Conservation (phyloP, 2,888 invertebrate genomes). For the Vanessa cardui region DNA sequence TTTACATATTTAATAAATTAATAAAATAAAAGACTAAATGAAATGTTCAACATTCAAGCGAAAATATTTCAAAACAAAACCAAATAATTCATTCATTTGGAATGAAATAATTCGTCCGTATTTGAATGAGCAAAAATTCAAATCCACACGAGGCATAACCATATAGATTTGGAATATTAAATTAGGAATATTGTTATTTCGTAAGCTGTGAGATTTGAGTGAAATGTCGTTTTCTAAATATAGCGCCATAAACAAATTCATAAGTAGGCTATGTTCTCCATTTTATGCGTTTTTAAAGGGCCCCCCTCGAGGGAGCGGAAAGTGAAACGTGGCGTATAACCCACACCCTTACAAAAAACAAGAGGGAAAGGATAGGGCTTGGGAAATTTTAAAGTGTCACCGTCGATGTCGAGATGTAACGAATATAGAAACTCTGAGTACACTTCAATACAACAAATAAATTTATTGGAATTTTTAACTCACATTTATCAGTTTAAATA, state of each 20-base stretch:
- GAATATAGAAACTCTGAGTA: neutral
- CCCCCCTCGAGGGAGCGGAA: conserved; percentile 65
- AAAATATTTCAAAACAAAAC: neutral
- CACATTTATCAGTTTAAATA: too few species aligned
- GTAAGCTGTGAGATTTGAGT: conserved; percentile 59
- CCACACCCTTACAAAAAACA: conserved; percentile 66
- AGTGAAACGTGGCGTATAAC: conserved; percentile 77
- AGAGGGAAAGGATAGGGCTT: conserved; percentile 49
- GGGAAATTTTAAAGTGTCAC: conserved; percentile 45
- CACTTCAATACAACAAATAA: neutral
- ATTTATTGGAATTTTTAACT: too few species aligned
- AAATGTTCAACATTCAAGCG: too few species aligned
- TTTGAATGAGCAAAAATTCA: neutral
- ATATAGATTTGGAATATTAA: conserved; percentile 53
- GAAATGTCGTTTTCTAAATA: conserved; percentile 59
- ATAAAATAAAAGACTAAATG: too few species aligned
- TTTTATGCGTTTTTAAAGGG: conserved; percentile 79
- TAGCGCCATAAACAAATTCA: conserved; percentile 81
- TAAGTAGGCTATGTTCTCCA: conserved; percentile 76
- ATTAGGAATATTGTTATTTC: conserved; percentile 70
- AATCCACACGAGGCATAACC: conserved; percentile 6
- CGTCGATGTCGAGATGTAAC: conserved; percentile 18
- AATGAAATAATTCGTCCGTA: neutral
- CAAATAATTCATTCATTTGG: neutral
- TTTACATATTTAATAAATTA: too few species aligned